phyloP scores from a whole-genome alignment of 37 sponge, comb jelly and placozoan genomes.

The Halisarca cf. caerulea region DNA sequence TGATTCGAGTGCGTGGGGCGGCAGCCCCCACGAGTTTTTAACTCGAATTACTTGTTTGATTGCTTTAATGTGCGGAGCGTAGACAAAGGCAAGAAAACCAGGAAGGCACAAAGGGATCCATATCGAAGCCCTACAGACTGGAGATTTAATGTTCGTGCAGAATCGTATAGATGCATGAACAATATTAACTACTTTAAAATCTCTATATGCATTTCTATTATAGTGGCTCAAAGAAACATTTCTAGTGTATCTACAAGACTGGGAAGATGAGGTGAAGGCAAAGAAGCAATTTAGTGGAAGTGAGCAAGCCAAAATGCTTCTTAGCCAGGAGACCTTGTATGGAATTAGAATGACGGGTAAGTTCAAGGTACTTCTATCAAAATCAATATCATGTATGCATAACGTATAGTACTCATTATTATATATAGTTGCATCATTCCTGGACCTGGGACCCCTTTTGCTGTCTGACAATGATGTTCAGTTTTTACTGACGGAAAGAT shows the following conservation, averaged over 20 bases:
- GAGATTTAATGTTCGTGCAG: neutral
- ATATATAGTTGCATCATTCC: conserved; percentile 9
- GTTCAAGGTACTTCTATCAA: too few species aligned
- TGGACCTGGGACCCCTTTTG: neutral
- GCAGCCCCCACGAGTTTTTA: too few species aligned
- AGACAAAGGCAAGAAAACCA: neutral
- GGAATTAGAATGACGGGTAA: neutral
- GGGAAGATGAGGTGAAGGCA: conserved; percentile 5
- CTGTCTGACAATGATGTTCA: neutral
- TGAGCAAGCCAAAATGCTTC: conserved; percentile 7
- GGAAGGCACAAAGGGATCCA: conserved; percentile 4
- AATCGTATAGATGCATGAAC: neutral
- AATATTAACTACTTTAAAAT: neutral
- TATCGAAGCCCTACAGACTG: conserved; percentile 20
- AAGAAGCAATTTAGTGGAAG: neutral
- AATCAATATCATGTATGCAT: too few species aligned
- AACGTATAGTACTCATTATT: too few species aligned
- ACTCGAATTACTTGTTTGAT: too few species aligned
- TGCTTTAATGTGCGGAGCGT: conserved; percentile 25
- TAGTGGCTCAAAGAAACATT: conserved; percentile 12
- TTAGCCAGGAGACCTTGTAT: conserved; percentile 18
- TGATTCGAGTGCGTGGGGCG: too few species aligned
- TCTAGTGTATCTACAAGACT: neutral
- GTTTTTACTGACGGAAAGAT: conserved; percentile 1
- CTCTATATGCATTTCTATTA: neutral